These are phyloP conservation scores for Actinostola sp. DNA, from an alignment of 92 coral and sea anemone species.

Conservation along the genomic window DNA sequence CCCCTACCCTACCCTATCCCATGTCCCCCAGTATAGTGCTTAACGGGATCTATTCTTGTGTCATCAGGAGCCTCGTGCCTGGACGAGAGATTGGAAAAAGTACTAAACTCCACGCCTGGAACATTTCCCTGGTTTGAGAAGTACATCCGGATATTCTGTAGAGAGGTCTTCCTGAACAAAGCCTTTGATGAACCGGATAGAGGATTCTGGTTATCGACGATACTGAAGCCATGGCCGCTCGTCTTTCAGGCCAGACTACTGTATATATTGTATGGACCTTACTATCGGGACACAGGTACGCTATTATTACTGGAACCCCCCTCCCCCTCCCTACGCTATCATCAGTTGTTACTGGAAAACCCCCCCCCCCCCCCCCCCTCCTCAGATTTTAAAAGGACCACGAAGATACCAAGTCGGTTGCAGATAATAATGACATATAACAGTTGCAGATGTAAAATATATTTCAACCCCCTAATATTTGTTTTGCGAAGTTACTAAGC, in stretches of 20 bases:
- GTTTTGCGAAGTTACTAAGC: too few species aligned
- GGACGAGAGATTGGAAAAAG: slow-evolving; percentile 83
- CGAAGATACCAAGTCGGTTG: too few species aligned
- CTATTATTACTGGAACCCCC: neutral
- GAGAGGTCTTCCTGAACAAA: slow-evolving; percentile 95
- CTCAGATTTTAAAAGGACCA: too few species aligned
- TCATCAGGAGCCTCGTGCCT: slow-evolving; percentile 83
- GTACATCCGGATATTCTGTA: slow-evolving; percentile 91
- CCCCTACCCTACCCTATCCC: too few species aligned
- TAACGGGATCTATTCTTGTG: too few species aligned
- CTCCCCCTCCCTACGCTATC: too few species aligned
- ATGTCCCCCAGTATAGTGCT: too few species aligned
- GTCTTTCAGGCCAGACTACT: slow-evolving; percentile 95
- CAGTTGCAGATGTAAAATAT: too few species aligned
- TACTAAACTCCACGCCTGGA: slow-evolving; percentile 81
- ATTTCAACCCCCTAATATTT: too few species aligned
- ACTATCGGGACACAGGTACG: slow-evolving; percentile 72
- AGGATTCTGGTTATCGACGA: slow-evolving; percentile 93
- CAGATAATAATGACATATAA: too few species aligned
- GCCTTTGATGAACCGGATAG: slow-evolving; percentile 78
- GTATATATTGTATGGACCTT: slow-evolving; percentile 89
- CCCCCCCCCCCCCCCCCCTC: too few species aligned
- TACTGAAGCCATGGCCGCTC: slow-evolving; percentile 92
- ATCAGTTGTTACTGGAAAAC: too few species aligned
- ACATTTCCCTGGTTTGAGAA: slow-evolving; percentile 96